Evolutionary conservation across 2,113 vertebrate genomes (phyloP).

Genomic region (Corythornis vintsioides): DNA sequence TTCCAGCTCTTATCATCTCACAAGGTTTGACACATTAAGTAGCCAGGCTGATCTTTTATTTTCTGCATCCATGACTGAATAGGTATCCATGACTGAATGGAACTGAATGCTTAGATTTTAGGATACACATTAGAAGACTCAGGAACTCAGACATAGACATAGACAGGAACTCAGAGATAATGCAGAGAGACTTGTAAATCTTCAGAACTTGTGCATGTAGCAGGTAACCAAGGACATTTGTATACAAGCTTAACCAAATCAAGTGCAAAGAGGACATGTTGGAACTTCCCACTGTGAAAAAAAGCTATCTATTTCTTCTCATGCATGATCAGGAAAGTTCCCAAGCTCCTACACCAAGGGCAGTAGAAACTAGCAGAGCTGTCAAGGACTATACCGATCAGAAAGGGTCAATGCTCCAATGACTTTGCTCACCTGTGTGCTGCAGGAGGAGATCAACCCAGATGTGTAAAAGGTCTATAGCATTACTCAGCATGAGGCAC

Average conservation of each 20-base stretch:
- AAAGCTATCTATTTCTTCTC: background rate
- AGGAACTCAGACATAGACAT: background rate
- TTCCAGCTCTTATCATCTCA: no score
- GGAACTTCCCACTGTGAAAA: background rate
- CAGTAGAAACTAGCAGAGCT: background rate
- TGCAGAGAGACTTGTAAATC: background rate
- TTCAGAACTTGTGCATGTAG: background rate
- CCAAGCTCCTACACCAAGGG: background rate
- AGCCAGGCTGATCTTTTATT: background rate
- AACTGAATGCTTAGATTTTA: background rate
- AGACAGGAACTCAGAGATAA: background rate
- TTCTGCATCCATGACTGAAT: background rate
- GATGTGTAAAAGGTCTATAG: background rate
- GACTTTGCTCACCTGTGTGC: background rate
- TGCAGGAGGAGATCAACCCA: background rate
- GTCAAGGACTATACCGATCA: background rate
- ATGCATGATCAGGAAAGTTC: background rate
- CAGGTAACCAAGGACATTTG: background rate
- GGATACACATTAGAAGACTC: accelerated
- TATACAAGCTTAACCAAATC: background rate
- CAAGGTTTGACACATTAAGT: no score
- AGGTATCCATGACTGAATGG: background rate
- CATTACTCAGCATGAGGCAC: background rate
- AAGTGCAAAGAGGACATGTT: background rate
- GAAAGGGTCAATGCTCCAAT: background rate